phyloP scores from a whole-genome alignment of 2,797 vertebrate genomes.

The Myotis findleyi region DNA sequence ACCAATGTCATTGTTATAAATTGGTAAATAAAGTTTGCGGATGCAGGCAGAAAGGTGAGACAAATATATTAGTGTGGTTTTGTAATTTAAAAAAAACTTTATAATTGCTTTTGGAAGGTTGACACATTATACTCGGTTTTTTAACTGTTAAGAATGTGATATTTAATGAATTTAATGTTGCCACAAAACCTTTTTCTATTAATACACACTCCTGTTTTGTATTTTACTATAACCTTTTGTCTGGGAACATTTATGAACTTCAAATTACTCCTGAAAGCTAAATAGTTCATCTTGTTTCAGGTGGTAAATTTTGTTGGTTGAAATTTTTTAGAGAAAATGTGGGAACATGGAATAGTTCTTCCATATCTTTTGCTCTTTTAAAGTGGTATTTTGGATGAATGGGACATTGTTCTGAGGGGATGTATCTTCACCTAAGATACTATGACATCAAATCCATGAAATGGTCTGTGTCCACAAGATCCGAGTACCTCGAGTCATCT shows the following conservation, averaged over 20 bases:
- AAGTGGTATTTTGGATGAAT: neutral
- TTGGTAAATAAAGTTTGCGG: neutral
- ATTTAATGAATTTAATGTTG: conserved; percentile 23
- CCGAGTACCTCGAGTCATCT: neutral
- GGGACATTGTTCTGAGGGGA: neutral
- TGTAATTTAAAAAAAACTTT: neutral
- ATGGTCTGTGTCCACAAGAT: neutral
- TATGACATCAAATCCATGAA: neutral
- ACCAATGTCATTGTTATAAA: neutral
- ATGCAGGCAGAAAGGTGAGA: neutral
- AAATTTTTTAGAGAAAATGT: neutral
- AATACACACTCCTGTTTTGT: neutral
- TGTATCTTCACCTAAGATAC: neutral
- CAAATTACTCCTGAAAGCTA: conserved; percentile 23
- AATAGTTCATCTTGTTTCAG: neutral
- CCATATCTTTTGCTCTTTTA: conserved; percentile 1
- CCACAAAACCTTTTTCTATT: conserved; percentile 8
- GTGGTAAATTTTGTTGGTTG: conserved; percentile 27
- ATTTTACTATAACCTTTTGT: neutral
- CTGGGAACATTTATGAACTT: conserved; percentile 14
- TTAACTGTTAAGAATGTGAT: conserved; percentile 26
- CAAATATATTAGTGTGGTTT: neutral
- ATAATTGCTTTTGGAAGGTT: conserved; percentile 23
- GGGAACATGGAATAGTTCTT: neutral
- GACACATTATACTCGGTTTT: neutral